Percentiles rank a stretch among this genome's conserved stretches.
phyloP scores from a whole-genome alignment of 2,888 invertebrate genomes.

The Calameuta idolon region DNA sequence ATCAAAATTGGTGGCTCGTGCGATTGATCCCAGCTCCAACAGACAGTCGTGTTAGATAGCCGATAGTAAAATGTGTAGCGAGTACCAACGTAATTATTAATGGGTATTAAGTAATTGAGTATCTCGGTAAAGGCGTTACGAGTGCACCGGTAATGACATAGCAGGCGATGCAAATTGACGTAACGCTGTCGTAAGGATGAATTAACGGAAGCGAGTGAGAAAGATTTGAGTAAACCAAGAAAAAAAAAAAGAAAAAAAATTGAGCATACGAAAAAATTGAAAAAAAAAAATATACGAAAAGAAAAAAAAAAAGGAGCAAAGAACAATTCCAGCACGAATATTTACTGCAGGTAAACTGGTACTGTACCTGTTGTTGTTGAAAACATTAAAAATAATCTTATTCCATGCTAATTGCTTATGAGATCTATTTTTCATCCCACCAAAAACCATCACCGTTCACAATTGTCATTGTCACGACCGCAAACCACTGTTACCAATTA shows the following conservation, averaged over 20 bases:
- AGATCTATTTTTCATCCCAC: conserved; percentile 41
- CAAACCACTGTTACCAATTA: too few relatives aligned
- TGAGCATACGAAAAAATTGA: conserved; percentile 8
- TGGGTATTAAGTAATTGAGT: conserved; percentile 34
- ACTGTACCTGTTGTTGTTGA: conserved; percentile 66
- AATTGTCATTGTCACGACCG: too few relatives aligned
- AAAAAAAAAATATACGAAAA: conserved; percentile 19
- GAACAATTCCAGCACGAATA: conserved; percentile 48
- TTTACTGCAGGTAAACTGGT: conserved; percentile 64
- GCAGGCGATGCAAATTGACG: conserved; percentile 15
- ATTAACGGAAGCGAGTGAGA: too few relatives aligned
- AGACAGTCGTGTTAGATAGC: conserved; percentile 31
- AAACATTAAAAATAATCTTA: conserved; percentile 64
- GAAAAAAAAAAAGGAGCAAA: conserved; percentile 19
- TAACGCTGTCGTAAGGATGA: background rate
- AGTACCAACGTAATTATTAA: conserved; percentile 37
- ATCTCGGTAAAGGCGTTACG: conserved; percentile 12
- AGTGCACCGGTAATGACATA: conserved; percentile 12
- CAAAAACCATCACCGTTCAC: background rate
- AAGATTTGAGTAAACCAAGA: background rate
- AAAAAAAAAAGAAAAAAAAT: conserved; percentile 19
- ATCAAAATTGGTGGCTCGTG: background rate
- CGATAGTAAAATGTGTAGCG: conserved; percentile 41
- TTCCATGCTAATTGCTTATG: conserved; percentile 59
- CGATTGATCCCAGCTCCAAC: background rate